Conservation (phyloP, 1,140 invertebrate species). For the Chrysomallon squamiferum region DNA sequence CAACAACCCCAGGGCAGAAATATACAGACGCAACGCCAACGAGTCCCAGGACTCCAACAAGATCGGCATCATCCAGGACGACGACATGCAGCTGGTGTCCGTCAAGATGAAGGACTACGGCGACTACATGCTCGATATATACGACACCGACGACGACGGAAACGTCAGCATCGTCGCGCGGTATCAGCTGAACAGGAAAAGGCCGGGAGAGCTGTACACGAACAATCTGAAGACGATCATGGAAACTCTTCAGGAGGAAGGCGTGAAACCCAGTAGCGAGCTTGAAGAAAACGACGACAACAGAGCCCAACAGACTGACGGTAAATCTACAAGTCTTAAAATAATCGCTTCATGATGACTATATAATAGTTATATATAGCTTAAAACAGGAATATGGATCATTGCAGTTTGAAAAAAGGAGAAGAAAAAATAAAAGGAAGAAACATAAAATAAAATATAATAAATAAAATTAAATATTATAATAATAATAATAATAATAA, state of each 20-base stretch:
- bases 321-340: too few species aligned
- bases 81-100: conserved; percentile 37
- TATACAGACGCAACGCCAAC: conserved; percentile 47
- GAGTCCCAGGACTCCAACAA: conserved; percentile 32
- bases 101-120: conserved; percentile 50
- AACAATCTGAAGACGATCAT: conserved; percentile 48
- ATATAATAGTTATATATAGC: too few species aligned
- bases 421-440: too few species aligned
- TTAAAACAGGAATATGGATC: too few species aligned
- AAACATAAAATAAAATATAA: too few species aligned
- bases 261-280: conserved; percentile 3
- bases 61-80: conserved; percentile 40
- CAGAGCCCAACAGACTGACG: conserved; percentile 25
- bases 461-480: too few species aligned
- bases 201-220: conserved; percentile 50
- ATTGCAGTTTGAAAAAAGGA: too few species aligned
- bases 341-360: too few species aligned
- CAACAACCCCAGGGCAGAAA: conserved; percentile 36
- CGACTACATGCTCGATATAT: conserved; percentile 55
- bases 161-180: conserved; percentile 38
- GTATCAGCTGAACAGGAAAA: conserved; percentile 52
- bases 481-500: too few species aligned
- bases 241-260: conserved; percentile 40
- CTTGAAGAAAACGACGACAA: conserved; percentile 17
- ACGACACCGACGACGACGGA: conserved; percentile 34